These are phyloP conservation scores for Adoxophyes honmai DNA, from an alignment of 1,140 invertebrate species.

Conservation along the genomic window DNA sequence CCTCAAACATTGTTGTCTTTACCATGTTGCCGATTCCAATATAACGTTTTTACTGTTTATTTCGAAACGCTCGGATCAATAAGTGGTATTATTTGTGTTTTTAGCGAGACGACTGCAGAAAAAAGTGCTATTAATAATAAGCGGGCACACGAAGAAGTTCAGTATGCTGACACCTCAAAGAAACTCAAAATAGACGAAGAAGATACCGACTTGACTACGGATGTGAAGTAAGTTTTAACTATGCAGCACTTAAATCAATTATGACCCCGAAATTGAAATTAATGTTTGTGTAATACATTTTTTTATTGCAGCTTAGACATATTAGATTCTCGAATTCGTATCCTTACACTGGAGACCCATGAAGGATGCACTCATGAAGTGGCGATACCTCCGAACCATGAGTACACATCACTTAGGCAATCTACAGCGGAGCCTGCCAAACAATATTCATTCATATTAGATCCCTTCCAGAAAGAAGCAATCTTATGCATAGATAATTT, in stretches of 20 bases:
- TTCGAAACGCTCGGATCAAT: background rate
- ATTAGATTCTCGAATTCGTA: constrained; percentile 83
- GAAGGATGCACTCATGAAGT: constrained; percentile 96
- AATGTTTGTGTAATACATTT: background rate
- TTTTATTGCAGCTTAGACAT: constrained; percentile 78
- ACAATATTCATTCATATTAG: constrained; percentile 95
- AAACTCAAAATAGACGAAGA: constrained; percentile 49
- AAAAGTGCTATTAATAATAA: constrained; percentile 31
- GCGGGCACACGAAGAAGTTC: constrained; percentile 49
- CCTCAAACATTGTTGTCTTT: constrained; percentile 6
- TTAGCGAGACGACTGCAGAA: constrained; percentile 5
- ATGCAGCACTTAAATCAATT: background rate
- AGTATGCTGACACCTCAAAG: constrained; percentile 54
- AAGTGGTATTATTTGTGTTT: constrained; percentile 12
- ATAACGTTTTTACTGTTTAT: background rate
- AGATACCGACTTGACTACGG: constrained; percentile 43
- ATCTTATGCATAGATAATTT: constrained; percentile 98
- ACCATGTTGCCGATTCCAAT: background rate
- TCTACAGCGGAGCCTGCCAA: constrained; percentile 87
- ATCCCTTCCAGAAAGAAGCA: constrained; percentile 99
- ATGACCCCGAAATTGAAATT: background rate
- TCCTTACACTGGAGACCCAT: constrained; percentile 92
- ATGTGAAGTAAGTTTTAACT: constrained; percentile 50
- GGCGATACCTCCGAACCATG: constrained; percentile 90
- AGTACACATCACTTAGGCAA: constrained; percentile 86